These are phyloP conservation scores for Lasioglossum leucozonium DNA, from an alignment of 2,888 invertebrate genomes.

Conservation along the genomic window DNA sequence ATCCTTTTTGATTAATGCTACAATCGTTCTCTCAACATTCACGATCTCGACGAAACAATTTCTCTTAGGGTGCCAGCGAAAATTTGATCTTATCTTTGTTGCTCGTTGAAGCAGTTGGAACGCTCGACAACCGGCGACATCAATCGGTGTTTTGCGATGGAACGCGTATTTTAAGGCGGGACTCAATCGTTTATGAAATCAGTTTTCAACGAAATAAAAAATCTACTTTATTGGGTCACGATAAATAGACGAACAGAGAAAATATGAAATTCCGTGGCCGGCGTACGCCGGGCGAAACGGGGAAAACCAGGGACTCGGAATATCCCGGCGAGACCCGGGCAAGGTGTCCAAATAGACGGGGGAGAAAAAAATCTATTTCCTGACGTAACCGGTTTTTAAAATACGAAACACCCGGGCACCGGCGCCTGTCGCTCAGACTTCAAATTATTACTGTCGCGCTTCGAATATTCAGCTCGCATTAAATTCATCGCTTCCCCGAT, in stretches of 20 bases:
- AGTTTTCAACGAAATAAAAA: neutral
- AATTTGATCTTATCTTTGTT: neutral
- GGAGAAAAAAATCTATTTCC: neutral
- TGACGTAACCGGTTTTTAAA: constrained; percentile 10
- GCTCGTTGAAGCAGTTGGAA: neutral
- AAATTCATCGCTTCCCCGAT: neutral
- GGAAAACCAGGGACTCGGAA: neutral
- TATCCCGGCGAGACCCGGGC: neutral
- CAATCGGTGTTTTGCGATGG: neutral
- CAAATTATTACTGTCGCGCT: neutral
- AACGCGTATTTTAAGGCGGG: neutral
- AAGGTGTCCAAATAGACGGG: neutral
- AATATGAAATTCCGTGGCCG: neutral
- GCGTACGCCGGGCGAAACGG: neutral
- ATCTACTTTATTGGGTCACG: neutral
- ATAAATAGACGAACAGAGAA: neutral
- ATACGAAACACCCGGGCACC: neutral
- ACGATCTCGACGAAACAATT: too few relatives aligned
- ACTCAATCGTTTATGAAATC: neutral
- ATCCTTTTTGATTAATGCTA: too few relatives aligned
- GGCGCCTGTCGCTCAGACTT: neutral
- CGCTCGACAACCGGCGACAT: neutral
- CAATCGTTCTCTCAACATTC: too few relatives aligned
- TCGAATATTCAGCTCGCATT: neutral
- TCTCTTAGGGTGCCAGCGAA: too few relatives aligned